Conservation (phyloP, 1,140 invertebrate genomes). For the Drosophila nannoptera region DNA sequence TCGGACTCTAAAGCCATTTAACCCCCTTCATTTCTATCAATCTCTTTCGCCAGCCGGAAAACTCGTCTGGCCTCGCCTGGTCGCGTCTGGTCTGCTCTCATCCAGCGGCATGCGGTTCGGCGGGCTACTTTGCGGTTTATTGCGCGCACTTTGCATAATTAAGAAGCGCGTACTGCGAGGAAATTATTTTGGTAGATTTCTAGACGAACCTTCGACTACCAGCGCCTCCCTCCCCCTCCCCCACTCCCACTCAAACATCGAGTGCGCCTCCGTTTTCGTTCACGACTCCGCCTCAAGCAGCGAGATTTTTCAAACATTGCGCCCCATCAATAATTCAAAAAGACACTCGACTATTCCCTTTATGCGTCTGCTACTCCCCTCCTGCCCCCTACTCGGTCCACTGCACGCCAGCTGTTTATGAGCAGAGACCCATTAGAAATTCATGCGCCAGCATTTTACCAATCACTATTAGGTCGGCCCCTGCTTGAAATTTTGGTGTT, state of each 20-base stretch:
- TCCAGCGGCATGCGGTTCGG: neutral
- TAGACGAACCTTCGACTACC: neutral
- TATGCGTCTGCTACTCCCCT: constrained; percentile 19
- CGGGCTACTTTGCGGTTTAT: constrained; percentile 73
- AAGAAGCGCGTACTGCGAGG: constrained; percentile 45
- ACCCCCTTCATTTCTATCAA: constrained; percentile 11
- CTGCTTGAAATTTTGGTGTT: constrained; percentile 41
- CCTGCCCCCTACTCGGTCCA: too few relatives aligned
- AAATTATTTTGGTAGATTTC: constrained; percentile 65
- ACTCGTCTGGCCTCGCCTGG: neutral
- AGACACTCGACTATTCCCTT: constrained; percentile 69
- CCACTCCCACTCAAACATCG: too few relatives aligned
- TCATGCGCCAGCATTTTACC: constrained; percentile 62
- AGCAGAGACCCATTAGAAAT: constrained; percentile 54
- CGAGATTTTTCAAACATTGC: constrained; percentile 30
- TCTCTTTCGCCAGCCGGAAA: neutral
- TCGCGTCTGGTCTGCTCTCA: neutral
- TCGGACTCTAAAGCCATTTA: constrained; percentile 29
- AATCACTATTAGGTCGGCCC: constrained; percentile 50
- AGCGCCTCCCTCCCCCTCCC: too few relatives aligned
- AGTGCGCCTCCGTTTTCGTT: too few relatives aligned
- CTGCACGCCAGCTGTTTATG: constrained; percentile 25
- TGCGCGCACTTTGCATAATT: constrained; percentile 76
- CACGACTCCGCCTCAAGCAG: neutral
- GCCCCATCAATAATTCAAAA: constrained; percentile 68